Evolutionary conservation across 2,888 invertebrate genomes (phyloP), one percentile per base, ranked within the genome.

Genomic region (Tetropium fuscum): DNA sequence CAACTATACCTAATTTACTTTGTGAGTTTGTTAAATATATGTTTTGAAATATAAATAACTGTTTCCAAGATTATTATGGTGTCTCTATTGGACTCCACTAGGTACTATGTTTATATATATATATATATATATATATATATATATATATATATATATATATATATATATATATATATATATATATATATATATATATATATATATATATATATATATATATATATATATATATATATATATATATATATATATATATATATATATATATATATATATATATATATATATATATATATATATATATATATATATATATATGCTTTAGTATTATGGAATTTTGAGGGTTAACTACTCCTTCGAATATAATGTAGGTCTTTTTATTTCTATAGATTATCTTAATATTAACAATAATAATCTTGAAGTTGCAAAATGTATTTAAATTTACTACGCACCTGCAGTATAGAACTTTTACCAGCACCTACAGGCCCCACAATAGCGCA

Each of bases 401-500:
- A n/a, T n/a, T n/a, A n/a, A n/a, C n/a, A n/a, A n/a, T n/a, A n/a
- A n/a, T n/a, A n/a, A n/a, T n/a, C n/a, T n/a, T n/a, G n/a, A n/a
- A n/a, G n/a, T n/a, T n/a, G n/a, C n/a, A n/a, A n/a, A n/a, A n/a
- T n/a, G n/a, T n/a, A n/a, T n/a, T n/a, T n/a, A n/a, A n/a, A n/a
- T n/a, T n/a, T n/a, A n/a, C n/a, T n/a, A n/a, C n/a, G n/a, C 41
- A 70, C 70, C 54, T 87, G 84, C 1, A 87, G 73, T 10, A 87
- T 60, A 0, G 85, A 85, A 64, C 81, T 84, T 78, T 91, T 97
- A 74, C 96, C 97, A 22, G 93, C 86, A 6, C 96, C 97, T 7
- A 96, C 95, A 0, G 94, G 89, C 6, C 96, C 96, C 59, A 96
- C 91, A 10, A 97, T 85, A 1, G 92, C 94, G 68, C 92, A 88